Base-by-base conservation (phyloP, 2,113 vertebrate genomes). In the Xenopus borealis region DNA sequence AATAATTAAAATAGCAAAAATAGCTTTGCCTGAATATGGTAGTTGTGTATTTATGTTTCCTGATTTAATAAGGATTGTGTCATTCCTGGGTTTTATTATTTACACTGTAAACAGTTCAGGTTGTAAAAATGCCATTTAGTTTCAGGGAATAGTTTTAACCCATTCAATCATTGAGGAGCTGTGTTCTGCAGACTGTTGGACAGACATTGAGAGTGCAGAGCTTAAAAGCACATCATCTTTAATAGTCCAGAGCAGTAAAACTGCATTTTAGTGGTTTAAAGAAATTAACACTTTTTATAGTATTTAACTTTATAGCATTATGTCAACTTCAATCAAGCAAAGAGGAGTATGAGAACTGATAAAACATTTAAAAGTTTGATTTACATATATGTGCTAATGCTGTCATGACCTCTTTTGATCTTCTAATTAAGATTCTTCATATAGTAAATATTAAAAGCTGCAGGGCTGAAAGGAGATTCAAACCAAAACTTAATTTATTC, bases 21-120 rank as follows among this genome's bases (percentile, higher is more conserved):
- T 27, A 10, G 61, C 4, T 20, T 50, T 50, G 40, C 44, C 74
- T 46, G 55, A 70, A 69, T 69, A 63, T 70, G 67, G 74, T 64
- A 45, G 66, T 63, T 76, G 61, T 57, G 58, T 76, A 69, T 70
- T 77, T 70, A 45, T 13, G 19, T 77, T 77, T 77, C 74, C 61
- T 62, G 57, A 61, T 68, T 23, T 33, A 67, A 46, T 46, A n/a
- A 14, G 5, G 45, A 55, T 69, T 20, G 73, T 76, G 66, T 69
- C 69, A 62, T 68, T 62, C 57, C 16, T 62, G 10, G 57, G 59
- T 33, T 77, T 70, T 70, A 64, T 62, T 77, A 69, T 77, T 77
- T 77, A 77, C 74, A 77, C 17, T 70, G 67, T 77, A 70, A 77
- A 77, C 74, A 70, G 66, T 57, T 27, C 53, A 27, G 62, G 74